Base-by-base conservation (phyloP, 2,888 invertebrate genomes). In the Caenorhabditis japonica region DNA sequence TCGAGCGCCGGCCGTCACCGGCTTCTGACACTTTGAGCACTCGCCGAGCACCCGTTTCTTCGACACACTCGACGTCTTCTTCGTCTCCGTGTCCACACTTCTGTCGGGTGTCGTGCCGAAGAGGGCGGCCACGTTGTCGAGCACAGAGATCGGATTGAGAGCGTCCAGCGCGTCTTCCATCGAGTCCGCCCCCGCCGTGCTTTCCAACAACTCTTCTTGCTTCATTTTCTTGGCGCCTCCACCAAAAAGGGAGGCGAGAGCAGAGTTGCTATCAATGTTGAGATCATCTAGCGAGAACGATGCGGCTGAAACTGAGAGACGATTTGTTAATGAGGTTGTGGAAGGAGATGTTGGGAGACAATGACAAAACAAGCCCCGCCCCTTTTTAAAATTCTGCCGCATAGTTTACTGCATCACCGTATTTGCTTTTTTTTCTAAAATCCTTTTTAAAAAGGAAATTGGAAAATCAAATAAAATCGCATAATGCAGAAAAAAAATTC, bases 1-100 rank as follows among this genome's bases (percentile, higher is more conserved):
- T 19, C 86, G 66, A 12, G 86, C 86, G 7, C 86, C 86, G 15
- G 86, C 86, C 2, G 86, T 86, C 49, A 86, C 84, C 10, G 86
- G 86, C 70, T 86, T 86, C 60, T 84, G 80, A 47, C 86, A 86
- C 51, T 82, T 78, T 49, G 75, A 72, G 77, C 86, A 86, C 62
- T 84, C 82, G 2, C 86, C 86, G 43, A 86, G 81, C 12, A 86
- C 86, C 1, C 86, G 76, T 62, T 86, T 86, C 73, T 86, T 86
- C 10, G 77, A 68, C 8, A 78, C 61, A 12, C 77, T 78, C 47
- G 53, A 75, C 34, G 62, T 43, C 46, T 79, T 79, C 17, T 70
- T 60, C 7, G 55, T 41, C 17, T 52, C 46, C 3, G 64, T n/a
- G 2, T 78, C 79, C 1, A 56, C 64, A 34, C 43, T 36, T 12